These are phyloP conservation scores for Parazoanthus darwini DNA, from an alignment of 92 coral and sea anemone genomes.

Conservation along the genomic window DNA sequence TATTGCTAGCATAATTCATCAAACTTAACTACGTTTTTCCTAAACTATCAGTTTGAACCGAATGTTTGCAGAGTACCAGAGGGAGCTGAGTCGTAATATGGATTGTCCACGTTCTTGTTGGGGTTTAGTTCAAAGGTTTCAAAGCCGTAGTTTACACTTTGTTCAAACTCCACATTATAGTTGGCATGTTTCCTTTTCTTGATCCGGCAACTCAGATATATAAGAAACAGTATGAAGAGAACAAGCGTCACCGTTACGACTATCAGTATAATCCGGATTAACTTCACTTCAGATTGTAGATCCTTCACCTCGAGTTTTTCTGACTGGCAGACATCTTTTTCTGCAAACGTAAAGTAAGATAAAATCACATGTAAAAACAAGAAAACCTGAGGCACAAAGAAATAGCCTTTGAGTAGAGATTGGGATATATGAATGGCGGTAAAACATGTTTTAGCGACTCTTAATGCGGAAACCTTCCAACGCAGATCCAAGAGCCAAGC, in stretches of 20 bases:
- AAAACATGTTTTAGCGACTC: no score
- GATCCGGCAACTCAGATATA: not conserved
- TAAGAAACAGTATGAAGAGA: not conserved
- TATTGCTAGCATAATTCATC: no score
- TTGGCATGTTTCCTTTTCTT: not conserved
- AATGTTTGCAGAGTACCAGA: not conserved
- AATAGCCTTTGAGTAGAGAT: not conserved
- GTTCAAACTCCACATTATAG: not conserved
- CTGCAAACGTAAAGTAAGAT: not conserved
- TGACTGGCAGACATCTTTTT: slow-evolving; percentile 22
- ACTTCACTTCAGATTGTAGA: slow-evolving; percentile 26
- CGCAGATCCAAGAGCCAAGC: no score
- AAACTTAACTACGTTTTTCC: no score
- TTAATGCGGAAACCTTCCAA: no score
- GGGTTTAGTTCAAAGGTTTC: slow-evolving; percentile 12
- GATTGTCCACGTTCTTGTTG: slow-evolving; percentile 12
- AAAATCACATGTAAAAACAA: not conserved
- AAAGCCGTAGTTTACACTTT: slow-evolving; percentile 7
- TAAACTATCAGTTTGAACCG: not conserved
- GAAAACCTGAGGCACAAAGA: not conserved
- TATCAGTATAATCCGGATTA: slow-evolving; percentile 19
- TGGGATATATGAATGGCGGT: no score
- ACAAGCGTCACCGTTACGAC: slow-evolving; percentile 12
- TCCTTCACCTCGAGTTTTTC: not conserved
- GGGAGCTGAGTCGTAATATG: not conserved